Conservation (phyloP, 2,113 vertebrate genomes). For the Paramormyrops kingsleyae region DNA sequence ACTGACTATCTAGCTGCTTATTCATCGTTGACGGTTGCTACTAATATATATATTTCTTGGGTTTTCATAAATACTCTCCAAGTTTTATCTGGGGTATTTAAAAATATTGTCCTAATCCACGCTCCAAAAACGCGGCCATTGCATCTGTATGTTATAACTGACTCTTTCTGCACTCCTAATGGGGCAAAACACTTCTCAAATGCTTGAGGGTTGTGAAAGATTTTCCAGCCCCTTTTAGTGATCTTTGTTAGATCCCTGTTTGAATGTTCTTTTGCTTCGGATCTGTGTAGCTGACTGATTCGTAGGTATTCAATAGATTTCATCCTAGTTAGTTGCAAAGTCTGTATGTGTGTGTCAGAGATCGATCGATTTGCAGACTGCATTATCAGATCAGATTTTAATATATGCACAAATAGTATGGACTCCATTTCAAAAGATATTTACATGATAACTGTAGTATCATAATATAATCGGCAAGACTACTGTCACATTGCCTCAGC, state of each 20-base stretch:
- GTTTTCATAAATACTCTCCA: neutral
- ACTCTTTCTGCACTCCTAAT: neutral
- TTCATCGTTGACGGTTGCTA: neutral
- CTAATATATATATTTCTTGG: neutral
- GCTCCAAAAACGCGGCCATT: neutral
- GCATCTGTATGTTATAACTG: neutral
- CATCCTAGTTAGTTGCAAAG: neutral
- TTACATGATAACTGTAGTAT: neutral
- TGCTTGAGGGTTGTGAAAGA: neutral
- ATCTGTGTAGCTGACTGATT: neutral
- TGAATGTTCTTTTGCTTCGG: neutral
- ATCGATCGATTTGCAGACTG: neutral
- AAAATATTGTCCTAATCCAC: neutral
- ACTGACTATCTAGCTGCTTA: neutral
- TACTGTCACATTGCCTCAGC: neutral
- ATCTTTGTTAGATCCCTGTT: neutral
- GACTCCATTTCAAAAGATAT: neutral
- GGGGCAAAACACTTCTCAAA: neutral
- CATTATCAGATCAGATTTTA: neutral
- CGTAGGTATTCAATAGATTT: neutral
- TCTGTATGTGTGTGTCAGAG: neutral
- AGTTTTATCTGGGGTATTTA: neutral
- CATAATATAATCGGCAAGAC: neutral
- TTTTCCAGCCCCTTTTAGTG: neutral
- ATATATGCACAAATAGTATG: neutral